phyloP scores from a whole-genome alignment of 1,140 invertebrate species.

The Hycleus cichorii region DNA sequence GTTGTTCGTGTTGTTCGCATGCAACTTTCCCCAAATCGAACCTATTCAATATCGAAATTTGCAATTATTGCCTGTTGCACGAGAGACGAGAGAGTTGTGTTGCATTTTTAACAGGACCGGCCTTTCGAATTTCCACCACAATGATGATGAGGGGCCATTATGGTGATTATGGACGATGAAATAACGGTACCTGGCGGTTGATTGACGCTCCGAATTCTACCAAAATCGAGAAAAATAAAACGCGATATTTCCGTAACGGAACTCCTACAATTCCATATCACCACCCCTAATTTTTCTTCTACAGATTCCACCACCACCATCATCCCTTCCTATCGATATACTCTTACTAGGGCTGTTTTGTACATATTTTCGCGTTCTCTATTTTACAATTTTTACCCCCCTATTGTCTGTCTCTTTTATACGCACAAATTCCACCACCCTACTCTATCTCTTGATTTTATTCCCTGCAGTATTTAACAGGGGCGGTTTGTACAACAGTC shows the following conservation, averaged over 20 bases:
- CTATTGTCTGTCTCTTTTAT: too few species aligned
- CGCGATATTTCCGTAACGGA: constrained; percentile 35
- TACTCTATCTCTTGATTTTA: constrained; percentile 28
- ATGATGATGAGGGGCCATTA: too few species aligned
- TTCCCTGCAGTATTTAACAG: constrained; percentile 28
- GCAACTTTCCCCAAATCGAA: too few species aligned
- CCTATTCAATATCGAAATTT: too few species aligned
- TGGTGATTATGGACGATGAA: too few species aligned
- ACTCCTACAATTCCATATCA: constrained; percentile 36
- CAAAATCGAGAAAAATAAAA: constrained; percentile 18
- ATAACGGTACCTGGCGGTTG: background rate
- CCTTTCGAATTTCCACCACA: too few species aligned
- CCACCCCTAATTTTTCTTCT: too few species aligned
- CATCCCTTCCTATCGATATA: constrained; percentile 22
- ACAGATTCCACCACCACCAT: constrained; percentile 18
- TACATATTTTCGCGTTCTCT: constrained; percentile 41
- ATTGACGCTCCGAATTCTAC: constrained; percentile 19
- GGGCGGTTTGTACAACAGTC: background rate
- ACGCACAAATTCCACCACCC: too few species aligned
- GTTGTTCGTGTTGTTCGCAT: background rate
- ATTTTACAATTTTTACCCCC: constrained; percentile 41
- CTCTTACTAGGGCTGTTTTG: constrained; percentile 40
- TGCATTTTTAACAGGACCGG: too few species aligned
- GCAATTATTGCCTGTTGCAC: too few species aligned
- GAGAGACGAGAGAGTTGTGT: too few species aligned